A percentile compares a stretch with the other conserved stretches of the same genome.
Evolutionary conservation across 2,888 invertebrate genomes (phyloP).

Genomic region (Antitype chi): DNA sequence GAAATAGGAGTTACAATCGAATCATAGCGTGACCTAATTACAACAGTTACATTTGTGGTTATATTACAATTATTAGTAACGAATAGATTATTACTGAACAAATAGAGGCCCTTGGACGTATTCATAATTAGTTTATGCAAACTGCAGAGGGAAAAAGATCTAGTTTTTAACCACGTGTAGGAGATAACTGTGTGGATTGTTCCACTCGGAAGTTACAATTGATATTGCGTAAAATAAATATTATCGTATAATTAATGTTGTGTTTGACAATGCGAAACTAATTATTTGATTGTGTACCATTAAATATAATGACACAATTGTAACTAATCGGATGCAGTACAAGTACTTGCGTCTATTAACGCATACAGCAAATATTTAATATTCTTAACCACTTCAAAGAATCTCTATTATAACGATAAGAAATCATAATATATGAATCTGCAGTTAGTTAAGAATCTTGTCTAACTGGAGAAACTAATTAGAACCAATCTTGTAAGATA

Average conservation of each 20-base stretch:
- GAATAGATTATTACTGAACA: conserved; percentile 70
- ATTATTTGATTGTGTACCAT: conserved; percentile 64
- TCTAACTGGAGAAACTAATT: conserved; percentile 26
- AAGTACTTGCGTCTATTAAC: conserved; percentile 2
- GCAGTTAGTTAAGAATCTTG: conserved; percentile 22
- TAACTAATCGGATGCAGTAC: conserved; percentile 19
- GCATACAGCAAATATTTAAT: conserved; percentile 6
- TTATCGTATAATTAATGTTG: conserved; percentile 68
- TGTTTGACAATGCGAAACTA: conserved; percentile 74
- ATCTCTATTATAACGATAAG: conserved; percentile 13
- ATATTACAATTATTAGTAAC: conserved; percentile 69
- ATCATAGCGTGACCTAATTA: conserved; percentile 71
- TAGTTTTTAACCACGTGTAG: conserved; percentile 79
- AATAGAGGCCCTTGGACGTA: conserved; percentile 70
- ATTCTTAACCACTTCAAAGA: conserved; percentile 15
- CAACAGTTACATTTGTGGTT: conserved; percentile 68
- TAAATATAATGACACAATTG: conserved; percentile 44
- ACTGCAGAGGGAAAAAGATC: conserved; percentile 74
- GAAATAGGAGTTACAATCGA: conserved; percentile 75
- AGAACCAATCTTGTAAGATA: conserved; percentile 42
- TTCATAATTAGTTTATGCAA: conserved; percentile 76
- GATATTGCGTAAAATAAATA: conserved; percentile 65
- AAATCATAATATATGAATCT: conserved; percentile 7
- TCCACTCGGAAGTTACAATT: conserved; percentile 69
- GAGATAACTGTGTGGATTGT: conserved; percentile 74